phyloP scores from a whole-genome alignment of 2,113 vertebrate species.

The Saguinus imperator region DNA sequence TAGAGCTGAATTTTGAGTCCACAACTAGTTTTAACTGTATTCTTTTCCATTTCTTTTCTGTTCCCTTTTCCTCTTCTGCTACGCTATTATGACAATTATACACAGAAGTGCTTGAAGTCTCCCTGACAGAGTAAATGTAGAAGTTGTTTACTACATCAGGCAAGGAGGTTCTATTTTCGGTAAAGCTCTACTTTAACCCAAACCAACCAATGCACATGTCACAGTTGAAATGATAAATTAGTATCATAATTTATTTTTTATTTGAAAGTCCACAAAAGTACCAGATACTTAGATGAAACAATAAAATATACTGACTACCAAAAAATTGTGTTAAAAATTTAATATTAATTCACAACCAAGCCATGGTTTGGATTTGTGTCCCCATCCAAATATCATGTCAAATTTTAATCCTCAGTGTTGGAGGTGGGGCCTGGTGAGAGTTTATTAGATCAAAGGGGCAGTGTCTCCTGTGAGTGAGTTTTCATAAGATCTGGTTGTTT shows the following conservation, averaged over 20 bases:
- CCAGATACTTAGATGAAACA: not conserved
- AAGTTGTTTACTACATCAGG: not conserved
- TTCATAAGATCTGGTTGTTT: no score
- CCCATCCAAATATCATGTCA: no score
- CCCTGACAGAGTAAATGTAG: not conserved
- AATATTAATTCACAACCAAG: not conserved
- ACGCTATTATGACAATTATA: not conserved
- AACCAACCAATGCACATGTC: not conserved
- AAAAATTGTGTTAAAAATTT: not conserved
- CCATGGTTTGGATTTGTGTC: no score
- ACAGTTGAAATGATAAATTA: not conserved
- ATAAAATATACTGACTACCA: not conserved
- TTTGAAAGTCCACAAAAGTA: not conserved
- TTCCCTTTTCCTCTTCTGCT: not conserved
- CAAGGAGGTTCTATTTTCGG: not conserved
- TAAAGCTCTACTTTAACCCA: not conserved
- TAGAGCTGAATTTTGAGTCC: not conserved
- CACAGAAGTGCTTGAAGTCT: not conserved
- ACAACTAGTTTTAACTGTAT: not conserved
- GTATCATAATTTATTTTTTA: not conserved
- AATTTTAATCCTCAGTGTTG: no score
- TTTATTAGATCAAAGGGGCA: no score
- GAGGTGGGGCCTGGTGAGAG: no score
- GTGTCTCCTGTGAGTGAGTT: no score
- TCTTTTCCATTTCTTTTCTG: accelerated